phyloP scores from a whole-genome alignment of 1,140 invertebrate species.

The Macrobrachium rosenbergii region DNA sequence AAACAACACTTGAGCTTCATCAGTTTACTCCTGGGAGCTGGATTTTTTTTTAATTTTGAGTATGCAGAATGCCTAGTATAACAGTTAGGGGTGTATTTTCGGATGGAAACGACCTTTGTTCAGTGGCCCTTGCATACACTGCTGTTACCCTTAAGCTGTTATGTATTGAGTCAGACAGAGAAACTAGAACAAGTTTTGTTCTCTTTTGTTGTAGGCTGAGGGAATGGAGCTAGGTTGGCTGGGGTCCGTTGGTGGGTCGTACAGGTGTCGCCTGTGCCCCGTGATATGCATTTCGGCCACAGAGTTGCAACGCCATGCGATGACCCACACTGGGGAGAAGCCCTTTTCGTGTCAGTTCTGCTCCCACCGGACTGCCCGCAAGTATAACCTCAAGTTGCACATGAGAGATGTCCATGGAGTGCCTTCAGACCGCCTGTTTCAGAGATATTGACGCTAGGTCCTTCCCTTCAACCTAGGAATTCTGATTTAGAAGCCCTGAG shows the following conservation, averaged over 20 bases:
- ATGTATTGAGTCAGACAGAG: not conserved
- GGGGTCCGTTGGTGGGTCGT: slow-evolving; percentile 19
- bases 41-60: too few relatives aligned
- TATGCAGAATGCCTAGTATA: too few relatives aligned
- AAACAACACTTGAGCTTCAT: too few relatives aligned
- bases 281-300: slow-evolving; percentile 54
- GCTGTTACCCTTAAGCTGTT: too few relatives aligned
- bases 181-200: slow-evolving; percentile 13
- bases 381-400: slow-evolving; percentile 67
- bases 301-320: slow-evolving; percentile 56
- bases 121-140: too few relatives aligned
- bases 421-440: slow-evolving; percentile 40
- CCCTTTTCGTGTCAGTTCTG: slow-evolving; percentile 76
- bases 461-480: too few relatives aligned
- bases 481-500: too few relatives aligned
- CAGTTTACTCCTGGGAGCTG: too few relatives aligned
- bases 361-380: slow-evolving; percentile 76
- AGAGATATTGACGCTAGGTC: slow-evolving; percentile 31
- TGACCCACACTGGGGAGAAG: slow-evolving; percentile 67
- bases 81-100: too few relatives aligned
- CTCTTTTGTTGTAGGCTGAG: slow-evolving; percentile 11
- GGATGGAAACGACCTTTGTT: too few relatives aligned
- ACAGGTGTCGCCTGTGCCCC: slow-evolving; percentile 48
- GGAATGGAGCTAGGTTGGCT: slow-evolving; percentile 25
- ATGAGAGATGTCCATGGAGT: slow-evolving; percentile 51